Evolutionary conservation across 53 echinoderm and acorn worm species (phyloP).

Genomic region (Henricia sp.): DNA sequence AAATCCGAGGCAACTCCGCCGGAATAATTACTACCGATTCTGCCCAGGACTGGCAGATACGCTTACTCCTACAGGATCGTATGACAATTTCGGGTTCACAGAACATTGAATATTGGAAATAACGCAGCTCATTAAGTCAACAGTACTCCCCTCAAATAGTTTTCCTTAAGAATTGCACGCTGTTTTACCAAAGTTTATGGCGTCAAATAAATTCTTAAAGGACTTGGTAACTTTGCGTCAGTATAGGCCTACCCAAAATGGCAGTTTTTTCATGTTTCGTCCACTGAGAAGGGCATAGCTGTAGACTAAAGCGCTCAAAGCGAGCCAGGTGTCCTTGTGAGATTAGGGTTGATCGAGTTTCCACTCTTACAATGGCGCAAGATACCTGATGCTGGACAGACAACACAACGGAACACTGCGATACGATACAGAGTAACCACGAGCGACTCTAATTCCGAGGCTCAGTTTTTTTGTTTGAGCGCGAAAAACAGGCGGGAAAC

Average conservation of each 20-base stretch:
- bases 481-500: conserved; percentile 66
- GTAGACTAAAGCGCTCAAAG: conserved; percentile 63
- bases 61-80: conserved; percentile 55
- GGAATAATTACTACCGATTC: conserved; percentile 67
- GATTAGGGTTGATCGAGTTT: conserved; percentile 63
- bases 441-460: conserved; percentile 64
- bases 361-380: conserved; percentile 54
- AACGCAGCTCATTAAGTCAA: conserved; percentile 67
- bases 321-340: conserved; percentile 61
- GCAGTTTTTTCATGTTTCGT: neutral
- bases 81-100: conserved; percentile 60
- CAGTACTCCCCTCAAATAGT: conserved; percentile 55
- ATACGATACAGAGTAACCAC: conserved; percentile 66
- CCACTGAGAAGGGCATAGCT: conserved; percentile 45
- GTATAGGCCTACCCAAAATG: neutral
- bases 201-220: neutral
- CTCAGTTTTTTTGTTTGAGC: conserved; percentile 65
- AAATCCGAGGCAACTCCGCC: conserved; percentile 61
- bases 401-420: conserved; percentile 62
- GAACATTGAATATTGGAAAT: conserved; percentile 67
- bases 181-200: conserved; percentile 17
- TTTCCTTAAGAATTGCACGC: conserved; percentile 16
- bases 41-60: conserved; percentile 55
- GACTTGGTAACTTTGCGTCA: conserved; percentile 30
- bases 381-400: conserved; percentile 59